Evolutionary conservation across 2,888 invertebrate species (phyloP), one percentile per base, ranked within the genome.

Genomic region (Globia sparganii): DNA sequence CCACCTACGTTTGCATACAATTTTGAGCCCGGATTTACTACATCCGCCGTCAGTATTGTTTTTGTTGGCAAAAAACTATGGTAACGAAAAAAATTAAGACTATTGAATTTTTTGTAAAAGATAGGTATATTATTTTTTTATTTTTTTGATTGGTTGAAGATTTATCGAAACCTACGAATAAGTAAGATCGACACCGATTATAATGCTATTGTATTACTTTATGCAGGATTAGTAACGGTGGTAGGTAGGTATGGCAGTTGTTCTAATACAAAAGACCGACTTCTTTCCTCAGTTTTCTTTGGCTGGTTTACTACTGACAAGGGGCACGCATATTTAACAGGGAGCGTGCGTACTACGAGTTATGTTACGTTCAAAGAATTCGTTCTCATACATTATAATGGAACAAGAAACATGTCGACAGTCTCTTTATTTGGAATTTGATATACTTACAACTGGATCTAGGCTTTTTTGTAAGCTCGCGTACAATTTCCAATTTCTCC

Each of bases 291-390:
- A 37, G 34, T 80, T 74, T 31, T n/a, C n/a, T 73, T 73, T 61
- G 43, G n/a, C 67, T 67, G 34, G 43, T n/a, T n/a, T 73, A 67
- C 74, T 56, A 61, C 66, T 67, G 78, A 80, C 37, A 46, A 74
- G 62, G 61, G 74, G 37, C 6, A 66, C 65, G 43, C 72, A 78
- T 53, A 66, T 80, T 56, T 56, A 74, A 53, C 61, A 80, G 46
- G 53, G 46, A 37, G 46, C 64, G 75, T 64, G 34, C 34, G 53
- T 61, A 21, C 53, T 53, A 49, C 58, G n/a, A 53, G 58, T 56
- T 46, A 34, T 34, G n/a, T 66, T 25, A 31, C 46, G n/a, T 71
- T 78, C 43, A 49, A 43, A 53, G 58, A 72, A 66, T 59, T 65
- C 18, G 25, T 28, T 58, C 13, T 40, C 58, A 13, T 40, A 34